Base-by-base conservation (phyloP, 2,797 vertebrate genomes). In the Chloroceryle inda region DNA sequence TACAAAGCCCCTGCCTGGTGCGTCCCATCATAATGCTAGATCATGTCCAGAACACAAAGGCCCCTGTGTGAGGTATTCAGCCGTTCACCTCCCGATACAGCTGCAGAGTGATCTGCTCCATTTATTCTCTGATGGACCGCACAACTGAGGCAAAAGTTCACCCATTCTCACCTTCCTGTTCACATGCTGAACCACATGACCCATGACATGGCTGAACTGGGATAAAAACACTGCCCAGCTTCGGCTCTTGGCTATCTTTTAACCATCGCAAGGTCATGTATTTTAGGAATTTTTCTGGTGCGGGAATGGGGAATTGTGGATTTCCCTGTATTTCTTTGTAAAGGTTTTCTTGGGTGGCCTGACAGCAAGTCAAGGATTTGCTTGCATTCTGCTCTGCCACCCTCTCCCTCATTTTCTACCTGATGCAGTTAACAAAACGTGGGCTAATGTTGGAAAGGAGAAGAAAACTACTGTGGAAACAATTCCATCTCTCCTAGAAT, bases 91-190 rank as follows among this genome's bases (percentile, higher is more conserved):
- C 96, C 94, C 33, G 40, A 97, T 97, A 95, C 98, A 98, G 98
- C 98, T 98, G 98, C 96, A 95, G 89, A 97, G 97, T 98, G 98
- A 98, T 98, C 95, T 99, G 99, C 98, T 98, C 98, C 99, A 99
- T 99, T 99, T 98, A 98, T 98, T 97, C 97, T 97, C 98, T 99
- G 99, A 99, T 98, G 98, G 98, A 99, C 98, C 98, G 98, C 98
- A 96, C 96, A 89, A 96, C 98, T 95, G 97, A 99, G 99, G 98
- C 98, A 99, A 99, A 98, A 99, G 99, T 99, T 99, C 99, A 98
- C 97, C 95, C 97, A 95, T 98, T 98, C 96, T 97, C 98, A 99
- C 98, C 99, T 99, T 99, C 99, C 99, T 99, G 99, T 99, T 99
- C 98, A 98, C 98, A 98, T 98, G 98, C 98, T 97, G 98, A 98